Base-by-base conservation (phyloP, 2,113 vertebrate species). In the Toxotes chatareus region DNA sequence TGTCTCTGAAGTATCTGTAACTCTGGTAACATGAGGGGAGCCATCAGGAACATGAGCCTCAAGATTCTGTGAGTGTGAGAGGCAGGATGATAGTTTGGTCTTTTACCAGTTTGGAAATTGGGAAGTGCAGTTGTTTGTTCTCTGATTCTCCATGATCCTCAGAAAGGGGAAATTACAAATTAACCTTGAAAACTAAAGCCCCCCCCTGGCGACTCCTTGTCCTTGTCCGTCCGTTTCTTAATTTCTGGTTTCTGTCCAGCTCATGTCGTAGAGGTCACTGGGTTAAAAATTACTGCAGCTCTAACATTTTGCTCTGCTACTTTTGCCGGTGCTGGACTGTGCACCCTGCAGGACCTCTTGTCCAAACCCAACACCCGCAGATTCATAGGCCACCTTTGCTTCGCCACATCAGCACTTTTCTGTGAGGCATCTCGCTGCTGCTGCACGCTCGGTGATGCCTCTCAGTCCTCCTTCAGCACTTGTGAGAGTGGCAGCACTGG, bases 401-500 rank as follows among this genome's bases (percentile, higher is more conserved):
- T 51, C 44, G 57, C 23, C 59, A 32, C 31, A 27, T 76, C 82
- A 69, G 44, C 73, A 38, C 42, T 51, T 84, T 64, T 36, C 31
- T 64, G 4, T 47, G 44, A 16, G 13, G 23, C 44, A 11, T 42
- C 36, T 53, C 51, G 40, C 57, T 75, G 62, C 65, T 47, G 34
- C 32, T 81, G 64, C 59, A 51, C 34, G 64, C 63, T 60, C 5
- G 44, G 61, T 32, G 40, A 72, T 42, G 44, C 59, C 66, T 13
- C 73, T 74, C 34, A 69, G 14, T 69, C 75, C 56, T 53, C n/a
- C 65, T 67, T 66, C 36, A 66, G 73, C 21, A 32, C 83, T 74
- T 64, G 34, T 23, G 4, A 80, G 84, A 93, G 76, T 80, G 82
- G 73, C 89, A 89, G 73, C 71, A 8, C 32, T 90, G 86, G 87